Evolutionary conservation across 23 tunicate genomes (phyloP), one percentile per base, ranked within the genome.

Genomic region (Halocynthia roretzi): DNA sequence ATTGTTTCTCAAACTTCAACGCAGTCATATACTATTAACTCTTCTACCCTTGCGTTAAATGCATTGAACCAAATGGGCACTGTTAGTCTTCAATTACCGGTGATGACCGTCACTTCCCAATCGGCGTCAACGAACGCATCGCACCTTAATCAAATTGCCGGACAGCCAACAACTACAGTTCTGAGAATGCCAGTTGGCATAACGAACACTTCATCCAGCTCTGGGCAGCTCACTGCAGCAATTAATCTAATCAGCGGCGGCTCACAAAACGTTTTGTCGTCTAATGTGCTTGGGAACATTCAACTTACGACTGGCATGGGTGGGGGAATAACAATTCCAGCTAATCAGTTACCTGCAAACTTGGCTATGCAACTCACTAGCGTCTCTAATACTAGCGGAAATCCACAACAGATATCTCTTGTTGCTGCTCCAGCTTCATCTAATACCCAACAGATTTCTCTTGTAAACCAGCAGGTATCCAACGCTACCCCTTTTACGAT

Each of bases 321-420:
- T 6, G 81, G 80, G 7, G 53, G 78, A 6, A 82, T 88, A 8
- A 82, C 82, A 10, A 76, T 88, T 19, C 72, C 81, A 6, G 74
- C 93, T 53, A 67, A 53, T 50, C 93, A 87, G 79, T 51, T 87
- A 5, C 85, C 88, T 7, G 77, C 96, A 17, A 80, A 70, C 31
- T 18, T 89, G 58, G 88, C 96, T 18, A 80, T 83, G 85, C 96
- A 89, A 80, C 68, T 89, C 17, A 80, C 96, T 6, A 87, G 82
- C 14, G 77, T 75, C 14, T 80, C 84, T 7, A 85, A 85, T 10
- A 31, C 44, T 31, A 44, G 60, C 11, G 71, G 12, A 12, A 74
- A 74, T 56, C 66, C 55, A 74, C 78, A 53, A 18, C 78, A 52
- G 22, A 56, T 74, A 53, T 74, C 78, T 8, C 56, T 74, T 8